Conservation (phyloP, 2,113 vertebrate species). For the Pelobates fuscus region DNA sequence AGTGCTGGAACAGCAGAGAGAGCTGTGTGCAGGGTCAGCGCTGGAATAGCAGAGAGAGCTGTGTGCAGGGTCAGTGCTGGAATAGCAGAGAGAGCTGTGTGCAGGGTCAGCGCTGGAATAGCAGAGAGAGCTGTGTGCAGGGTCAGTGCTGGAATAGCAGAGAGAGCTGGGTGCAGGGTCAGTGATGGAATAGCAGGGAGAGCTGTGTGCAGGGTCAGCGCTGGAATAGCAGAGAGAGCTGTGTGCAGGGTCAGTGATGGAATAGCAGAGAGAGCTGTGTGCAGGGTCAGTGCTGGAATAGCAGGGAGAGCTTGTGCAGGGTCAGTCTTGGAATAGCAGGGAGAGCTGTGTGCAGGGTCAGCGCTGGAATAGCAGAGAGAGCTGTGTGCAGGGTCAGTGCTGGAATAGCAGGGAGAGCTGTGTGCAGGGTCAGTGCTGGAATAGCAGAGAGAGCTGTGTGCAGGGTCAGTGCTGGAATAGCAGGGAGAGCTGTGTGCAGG, state of each 20-base stretch:
- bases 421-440: background rate
- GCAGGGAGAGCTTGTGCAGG: background rate
- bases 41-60: background rate
- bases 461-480: background rate
- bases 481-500: background rate
- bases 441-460: background rate
- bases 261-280: too few relatives aligned
- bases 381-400: background rate
- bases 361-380: background rate
- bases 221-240: too few relatives aligned
- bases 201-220: too few relatives aligned
- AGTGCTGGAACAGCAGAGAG: too few relatives aligned
- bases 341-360: too few relatives aligned
- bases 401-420: background rate
- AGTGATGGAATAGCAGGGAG: background rate
- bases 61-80: too few relatives aligned
- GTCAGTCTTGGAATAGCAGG: background rate
- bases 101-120: background rate
- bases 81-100: background rate
- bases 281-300: background rate
- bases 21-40: too few relatives aligned
- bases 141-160: background rate
- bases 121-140: background rate
- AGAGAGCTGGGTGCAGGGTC: too few relatives aligned
- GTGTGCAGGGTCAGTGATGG: too few relatives aligned